A percentile compares a stretch with the other conserved stretches of the same genome.
These are phyloP conservation scores for Helicolenus hilgendorfi DNA, from an alignment of 2,797 vertebrate species.

Conservation along the genomic window DNA sequence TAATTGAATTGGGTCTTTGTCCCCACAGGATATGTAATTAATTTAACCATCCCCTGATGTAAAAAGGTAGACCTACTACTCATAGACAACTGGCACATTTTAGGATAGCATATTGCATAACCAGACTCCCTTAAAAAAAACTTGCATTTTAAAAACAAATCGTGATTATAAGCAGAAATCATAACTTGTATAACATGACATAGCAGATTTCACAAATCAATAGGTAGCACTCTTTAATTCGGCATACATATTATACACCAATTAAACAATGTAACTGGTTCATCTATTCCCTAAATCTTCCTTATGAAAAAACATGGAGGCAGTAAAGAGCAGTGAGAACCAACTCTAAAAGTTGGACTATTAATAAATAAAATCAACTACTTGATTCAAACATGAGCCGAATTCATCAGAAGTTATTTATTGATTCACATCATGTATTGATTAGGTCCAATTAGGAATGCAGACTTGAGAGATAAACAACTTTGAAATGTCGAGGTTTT, in stretches of 20 bases:
- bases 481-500: background rate
- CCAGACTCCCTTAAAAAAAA: background rate
- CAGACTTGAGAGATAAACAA: background rate
- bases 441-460: background rate
- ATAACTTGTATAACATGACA: background rate
- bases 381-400: background rate
- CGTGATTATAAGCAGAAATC: accelerated
- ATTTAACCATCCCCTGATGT: background rate
- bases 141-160: background rate
- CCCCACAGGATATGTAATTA: background rate
- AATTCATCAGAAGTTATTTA: background rate
- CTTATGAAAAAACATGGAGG: background rate
- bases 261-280: background rate
- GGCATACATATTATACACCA: background rate
- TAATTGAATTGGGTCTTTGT: background rate
- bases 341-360: background rate
- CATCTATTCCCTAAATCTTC: background rate
- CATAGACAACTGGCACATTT: background rate
- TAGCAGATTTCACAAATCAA: background rate
- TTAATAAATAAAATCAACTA: background rate
- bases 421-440: background rate
- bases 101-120: background rate
- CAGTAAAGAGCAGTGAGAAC: background rate
- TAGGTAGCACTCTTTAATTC: background rate
- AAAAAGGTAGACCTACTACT: background rate